Evolutionary conservation across 2,888 invertebrate genomes (phyloP), one percentile per base, ranked within the genome.

Genomic region (Epicampocera succincta): DNA sequence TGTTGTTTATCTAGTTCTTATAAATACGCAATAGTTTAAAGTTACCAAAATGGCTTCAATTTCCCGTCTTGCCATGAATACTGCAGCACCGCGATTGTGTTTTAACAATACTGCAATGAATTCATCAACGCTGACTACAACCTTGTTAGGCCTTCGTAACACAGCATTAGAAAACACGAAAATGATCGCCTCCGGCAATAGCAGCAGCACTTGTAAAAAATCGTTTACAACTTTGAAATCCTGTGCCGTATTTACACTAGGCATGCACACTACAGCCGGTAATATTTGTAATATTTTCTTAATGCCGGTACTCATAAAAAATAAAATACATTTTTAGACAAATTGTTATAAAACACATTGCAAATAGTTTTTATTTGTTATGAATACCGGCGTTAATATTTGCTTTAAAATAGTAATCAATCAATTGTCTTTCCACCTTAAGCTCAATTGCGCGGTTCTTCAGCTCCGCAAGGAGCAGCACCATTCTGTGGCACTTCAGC

Each of bases 11-110:
- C 52, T 33, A 44, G 17, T 44, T 54, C 25, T 40, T 1, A 66
- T 17, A 12, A 50, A 17, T 44, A 44, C 60, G 19, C 46, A 15
- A 54, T 15, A 44, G 19, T 13, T 3, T 11, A 54, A 71, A 8
- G 0, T 1, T 38, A 58, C 33, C 6, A 71, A 46, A 65, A 82
- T 82, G 82, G 66, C 82, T 71, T 77, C 78, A 11, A 61, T 82
- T 19, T 78, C 60, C 40, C 82, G 82, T 66, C 25, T 82, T 66
- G 74, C 78, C 25, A 29, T 69, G 52, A 66, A 68, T 60, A 29
- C 73, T 60, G 19, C 73, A 52, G 68, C 77, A 60, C 69, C 77
- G 11, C 78, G 71, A 72, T 54, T 82, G 66, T 71, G 60, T 66
- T 66, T 71, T 40, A 46, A 68, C 25, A 77, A 60, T 3, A 52